Evolutionary conservation across 1,140 invertebrate species (phyloP).

Genomic region (Polyergus mexicanus): DNA sequence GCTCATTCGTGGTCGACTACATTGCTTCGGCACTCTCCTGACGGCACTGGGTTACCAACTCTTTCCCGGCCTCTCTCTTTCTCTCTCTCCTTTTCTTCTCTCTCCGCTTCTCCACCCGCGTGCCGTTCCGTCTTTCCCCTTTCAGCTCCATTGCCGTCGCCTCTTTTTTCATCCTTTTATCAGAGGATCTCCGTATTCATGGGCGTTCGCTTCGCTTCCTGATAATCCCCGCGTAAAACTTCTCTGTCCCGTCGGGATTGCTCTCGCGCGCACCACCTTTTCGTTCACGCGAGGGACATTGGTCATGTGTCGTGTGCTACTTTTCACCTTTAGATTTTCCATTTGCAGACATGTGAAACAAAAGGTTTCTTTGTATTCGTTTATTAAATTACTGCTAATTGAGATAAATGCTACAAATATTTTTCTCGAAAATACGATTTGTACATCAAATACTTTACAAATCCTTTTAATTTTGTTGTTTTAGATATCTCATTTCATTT

Average conservation of each 20-base stretch:
- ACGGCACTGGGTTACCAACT: conserved; percentile 82
- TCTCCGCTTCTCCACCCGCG: conserved; percentile 45
- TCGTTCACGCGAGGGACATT: conserved; percentile 61
- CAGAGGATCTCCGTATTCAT: conserved; percentile 80
- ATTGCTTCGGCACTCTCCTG: conserved; percentile 76
- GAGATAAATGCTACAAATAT: not conserved
- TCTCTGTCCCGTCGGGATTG: conserved; percentile 77
- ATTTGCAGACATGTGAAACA: conserved; percentile 8
- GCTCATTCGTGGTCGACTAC: conserved; percentile 84
- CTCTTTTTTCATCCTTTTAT: conserved; percentile 73
- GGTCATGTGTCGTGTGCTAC: conserved; percentile 52
- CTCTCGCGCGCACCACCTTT: conserved; percentile 70
- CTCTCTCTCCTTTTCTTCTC: not conserved
- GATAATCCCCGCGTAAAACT: conserved; percentile 81
- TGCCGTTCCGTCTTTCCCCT: conserved; percentile 59
- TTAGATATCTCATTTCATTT: not conserved
- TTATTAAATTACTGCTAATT: conserved; percentile 14
- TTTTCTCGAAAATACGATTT: not conserved
- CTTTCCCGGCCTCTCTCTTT: conserved; percentile 67
- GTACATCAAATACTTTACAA: not conserved
- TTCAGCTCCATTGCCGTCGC: conserved; percentile 54
- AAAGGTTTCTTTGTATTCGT: conserved; percentile 17
- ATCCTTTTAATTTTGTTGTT: not conserved
- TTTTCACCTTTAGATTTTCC: conserved; percentile 48
- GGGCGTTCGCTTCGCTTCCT: conserved; percentile 76